Conservation (phyloP, 35 echinoderm and acorn worm species). For the Ophiothrix spiculata region DNA sequence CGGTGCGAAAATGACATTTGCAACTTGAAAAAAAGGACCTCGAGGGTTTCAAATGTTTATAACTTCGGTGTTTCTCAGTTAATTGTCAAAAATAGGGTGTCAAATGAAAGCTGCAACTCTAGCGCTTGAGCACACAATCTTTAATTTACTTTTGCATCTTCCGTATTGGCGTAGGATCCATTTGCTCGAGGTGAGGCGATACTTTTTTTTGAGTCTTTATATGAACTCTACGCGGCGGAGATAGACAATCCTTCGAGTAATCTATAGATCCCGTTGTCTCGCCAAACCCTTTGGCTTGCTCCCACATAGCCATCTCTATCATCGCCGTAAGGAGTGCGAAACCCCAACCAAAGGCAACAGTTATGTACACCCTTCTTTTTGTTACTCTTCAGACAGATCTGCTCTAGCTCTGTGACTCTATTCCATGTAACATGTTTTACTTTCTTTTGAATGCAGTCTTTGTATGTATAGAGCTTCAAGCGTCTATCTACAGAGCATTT, state of each 20-base stretch:
- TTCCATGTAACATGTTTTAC: slow-evolving; percentile 4
- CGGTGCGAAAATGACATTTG: too few species aligned
- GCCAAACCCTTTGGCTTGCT: neutral
- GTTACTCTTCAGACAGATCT: neutral
- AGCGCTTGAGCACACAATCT: too few species aligned
- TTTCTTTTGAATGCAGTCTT: neutral
- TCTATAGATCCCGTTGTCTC: neutral
- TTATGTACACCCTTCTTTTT: neutral
- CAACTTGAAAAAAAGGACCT: too few species aligned
- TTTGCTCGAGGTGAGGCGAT: too few species aligned
- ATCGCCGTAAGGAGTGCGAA: neutral
- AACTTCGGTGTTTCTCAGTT: too few species aligned
- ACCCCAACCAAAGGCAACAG: neutral
- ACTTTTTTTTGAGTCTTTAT: too few species aligned
- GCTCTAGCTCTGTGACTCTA: slow-evolving; percentile 3
- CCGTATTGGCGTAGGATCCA: too few species aligned
- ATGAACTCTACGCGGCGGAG: neutral
- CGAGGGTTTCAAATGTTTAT: too few species aligned
- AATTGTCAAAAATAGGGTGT: too few species aligned
- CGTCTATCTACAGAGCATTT: neutral
- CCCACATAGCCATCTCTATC: neutral
- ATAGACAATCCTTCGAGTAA: neutral
- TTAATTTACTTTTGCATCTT: too few species aligned
- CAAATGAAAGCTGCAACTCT: too few species aligned
- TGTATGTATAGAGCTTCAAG: neutral